Evolutionary conservation across 2,113 vertebrate genomes (phyloP).

Genomic region (Psephotus haematonotus): DNA sequence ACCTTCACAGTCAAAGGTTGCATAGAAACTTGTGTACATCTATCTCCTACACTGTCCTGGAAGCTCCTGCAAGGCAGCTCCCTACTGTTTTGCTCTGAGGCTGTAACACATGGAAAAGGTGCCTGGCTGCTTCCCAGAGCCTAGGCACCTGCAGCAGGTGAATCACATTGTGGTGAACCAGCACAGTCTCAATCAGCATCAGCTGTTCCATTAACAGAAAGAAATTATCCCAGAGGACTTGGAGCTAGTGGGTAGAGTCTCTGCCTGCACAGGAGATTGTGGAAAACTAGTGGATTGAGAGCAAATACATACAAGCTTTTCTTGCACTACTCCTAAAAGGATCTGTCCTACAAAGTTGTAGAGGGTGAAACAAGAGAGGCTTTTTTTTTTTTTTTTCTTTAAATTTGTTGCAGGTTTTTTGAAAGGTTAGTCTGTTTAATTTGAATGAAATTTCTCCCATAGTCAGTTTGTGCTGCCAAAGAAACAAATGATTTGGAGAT

Average conservation of each 20-base stretch:
- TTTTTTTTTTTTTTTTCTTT: not conserved
- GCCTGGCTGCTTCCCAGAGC: not conserved
- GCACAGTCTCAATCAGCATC: not conserved
- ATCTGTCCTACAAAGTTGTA: not conserved
- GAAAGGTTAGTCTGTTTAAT: not conserved
- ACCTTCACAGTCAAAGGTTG: not conserved
- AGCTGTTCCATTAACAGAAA: not conserved
- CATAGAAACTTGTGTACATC: fast-evolving
- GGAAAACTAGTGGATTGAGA: not conserved
- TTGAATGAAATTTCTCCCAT: not conserved
- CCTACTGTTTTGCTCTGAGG: too few relatives aligned
- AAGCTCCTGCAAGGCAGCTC: not conserved
- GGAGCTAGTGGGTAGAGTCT: not conserved
- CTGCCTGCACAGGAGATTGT: fast-evolving
- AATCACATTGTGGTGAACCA: not conserved
- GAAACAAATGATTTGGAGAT: not conserved
- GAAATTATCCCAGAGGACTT: not conserved
- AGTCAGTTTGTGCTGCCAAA: not conserved
- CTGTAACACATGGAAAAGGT: fast-evolving
- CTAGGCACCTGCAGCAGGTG: not conserved
- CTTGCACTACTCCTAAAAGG: not conserved
- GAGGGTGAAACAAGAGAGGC: fast-evolving
- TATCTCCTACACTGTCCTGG: fast-evolving
- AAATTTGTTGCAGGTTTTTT: not conserved
- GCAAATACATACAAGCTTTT: not conserved